These are phyloP conservation scores for Oryzias melastigma DNA, from an alignment of 2,113 vertebrate genomes.

Conservation along the genomic window DNA sequence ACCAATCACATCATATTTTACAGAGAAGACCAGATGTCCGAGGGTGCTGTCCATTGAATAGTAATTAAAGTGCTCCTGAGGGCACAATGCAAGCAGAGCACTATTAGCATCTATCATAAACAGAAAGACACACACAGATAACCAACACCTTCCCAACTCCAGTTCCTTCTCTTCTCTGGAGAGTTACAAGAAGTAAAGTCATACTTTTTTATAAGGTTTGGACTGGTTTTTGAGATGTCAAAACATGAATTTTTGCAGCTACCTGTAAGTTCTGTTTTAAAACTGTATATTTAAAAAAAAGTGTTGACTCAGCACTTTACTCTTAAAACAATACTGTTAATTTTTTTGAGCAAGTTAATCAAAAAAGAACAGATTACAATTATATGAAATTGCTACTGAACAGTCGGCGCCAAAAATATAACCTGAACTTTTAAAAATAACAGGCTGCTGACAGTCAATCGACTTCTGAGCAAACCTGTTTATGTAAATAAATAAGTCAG, in stretches of 20 bases:
- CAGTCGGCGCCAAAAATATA: too few species aligned
- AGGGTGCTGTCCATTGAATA: slow-evolving; percentile 89
- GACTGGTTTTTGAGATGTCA: slow-evolving; percentile 12
- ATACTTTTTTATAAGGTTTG: slow-evolving; percentile 51
- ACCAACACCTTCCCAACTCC: slow-evolving; percentile 1
- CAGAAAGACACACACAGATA: slow-evolving; percentile 6
- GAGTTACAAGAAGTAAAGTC: slow-evolving; percentile 36
- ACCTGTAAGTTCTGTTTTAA: slow-evolving; percentile 4
- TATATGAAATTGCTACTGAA: too few species aligned
- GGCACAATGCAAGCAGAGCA: slow-evolving; percentile 45
- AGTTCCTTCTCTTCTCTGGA: slow-evolving; percentile 14
- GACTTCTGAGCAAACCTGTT: too few species aligned
- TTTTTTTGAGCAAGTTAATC: too few species aligned
- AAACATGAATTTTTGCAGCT: slow-evolving; percentile 22
- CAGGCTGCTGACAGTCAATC: too few species aligned
- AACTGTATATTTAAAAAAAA: too few species aligned
- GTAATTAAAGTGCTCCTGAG: slow-evolving; percentile 97
- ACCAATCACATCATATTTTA: slow-evolving; percentile 93
- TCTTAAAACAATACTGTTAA: too few species aligned
- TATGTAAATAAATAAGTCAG: too few species aligned
- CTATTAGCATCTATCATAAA: slow-evolving; percentile 37
- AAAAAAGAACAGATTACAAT: too few species aligned
- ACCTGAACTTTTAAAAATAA: too few species aligned
- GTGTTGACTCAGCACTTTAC: too few species aligned
- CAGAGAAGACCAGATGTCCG: slow-evolving; percentile 94